Conservation (phyloP, 2,113 vertebrate genomes). For the Stigmatopora argus region DNA sequence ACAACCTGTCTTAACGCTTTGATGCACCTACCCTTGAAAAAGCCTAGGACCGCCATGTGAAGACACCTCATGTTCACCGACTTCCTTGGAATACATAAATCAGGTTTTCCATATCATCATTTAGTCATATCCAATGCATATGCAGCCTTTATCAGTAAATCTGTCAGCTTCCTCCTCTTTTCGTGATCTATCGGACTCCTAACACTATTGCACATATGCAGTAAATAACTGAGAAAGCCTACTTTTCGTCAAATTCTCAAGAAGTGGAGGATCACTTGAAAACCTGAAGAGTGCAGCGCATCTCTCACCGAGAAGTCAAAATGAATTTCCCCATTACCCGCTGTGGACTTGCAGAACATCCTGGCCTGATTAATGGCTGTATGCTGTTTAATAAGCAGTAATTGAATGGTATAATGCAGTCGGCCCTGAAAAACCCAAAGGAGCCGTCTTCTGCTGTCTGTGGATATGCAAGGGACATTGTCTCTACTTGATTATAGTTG, state of each 20-base stretch:
- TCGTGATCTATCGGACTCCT: slow-evolving; percentile 61
- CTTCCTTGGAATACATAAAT: slow-evolving; percentile 67
- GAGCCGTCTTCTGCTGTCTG: slow-evolving; percentile 42
- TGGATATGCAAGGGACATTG: slow-evolving; percentile 57
- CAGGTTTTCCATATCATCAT: slow-evolving; percentile 68
- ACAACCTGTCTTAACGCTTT: slow-evolving; percentile 57
- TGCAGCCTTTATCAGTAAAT: slow-evolving; percentile 65
- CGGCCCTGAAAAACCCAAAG: slow-evolving; percentile 61
- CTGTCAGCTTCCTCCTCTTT: slow-evolving; percentile 58
- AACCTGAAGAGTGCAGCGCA: slow-evolving; percentile 28
- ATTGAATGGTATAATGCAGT: slow-evolving; percentile 72
- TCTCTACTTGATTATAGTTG: slow-evolving; percentile 69
- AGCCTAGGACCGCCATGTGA: slow-evolving; percentile 46
- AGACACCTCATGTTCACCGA: slow-evolving; percentile 50
- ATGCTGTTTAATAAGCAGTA: slow-evolving; percentile 73
- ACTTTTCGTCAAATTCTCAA: slow-evolving; percentile 41
- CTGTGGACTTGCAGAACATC: slow-evolving; percentile 63
- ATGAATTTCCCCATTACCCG: slow-evolving; percentile 58
- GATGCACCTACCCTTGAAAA: slow-evolving; percentile 71
- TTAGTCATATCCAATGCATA: slow-evolving; percentile 70
- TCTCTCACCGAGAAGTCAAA: slow-evolving; percentile 44
- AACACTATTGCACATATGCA: slow-evolving; percentile 54
- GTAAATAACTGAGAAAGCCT: slow-evolving; percentile 58
- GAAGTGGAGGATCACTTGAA: slow-evolving; percentile 31
- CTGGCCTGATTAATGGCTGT: slow-evolving; percentile 70